Conservation (phyloP, 2,888 invertebrate species). For the Strigamia maritima region DNA sequence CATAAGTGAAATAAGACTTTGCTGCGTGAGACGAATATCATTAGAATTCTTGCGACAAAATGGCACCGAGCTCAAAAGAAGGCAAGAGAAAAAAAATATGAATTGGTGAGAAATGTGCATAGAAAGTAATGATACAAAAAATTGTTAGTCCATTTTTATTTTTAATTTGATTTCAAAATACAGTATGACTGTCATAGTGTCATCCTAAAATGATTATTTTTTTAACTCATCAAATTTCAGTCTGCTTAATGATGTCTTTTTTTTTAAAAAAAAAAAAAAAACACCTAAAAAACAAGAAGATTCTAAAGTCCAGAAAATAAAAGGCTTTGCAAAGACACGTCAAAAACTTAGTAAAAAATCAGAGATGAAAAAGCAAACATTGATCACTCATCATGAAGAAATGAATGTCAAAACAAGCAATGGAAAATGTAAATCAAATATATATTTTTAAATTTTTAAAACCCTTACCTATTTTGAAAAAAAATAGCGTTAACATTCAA, state of each 20-base stretch:
- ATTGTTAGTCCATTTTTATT: conserved; percentile 2
- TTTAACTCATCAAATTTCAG: neutral
- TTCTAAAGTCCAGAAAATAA: neutral
- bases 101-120: neutral
- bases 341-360: neutral
- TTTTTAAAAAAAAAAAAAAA: too few relatives aligned
- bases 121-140: neutral
- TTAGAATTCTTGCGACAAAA: conserved; percentile 28
- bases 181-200: conserved; percentile 1
- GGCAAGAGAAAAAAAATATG: neutral
- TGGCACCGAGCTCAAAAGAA: neutral
- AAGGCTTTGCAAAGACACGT: neutral
- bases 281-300: too few relatives aligned
- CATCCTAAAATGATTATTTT: neutral
- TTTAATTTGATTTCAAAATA: neutral
- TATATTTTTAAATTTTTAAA: neutral
- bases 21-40: conserved; percentile 28
- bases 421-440: neutral
- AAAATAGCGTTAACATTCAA: neutral
- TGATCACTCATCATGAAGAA: conserved; percentile 24
- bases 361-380: neutral
- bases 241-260: neutral
- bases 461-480: neutral
- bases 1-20: conserved; percentile 32
- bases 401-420: neutral